Evolutionary conservation across 2,113 vertebrate genomes (phyloP), one percentile per base, ranked within the genome.

Genomic region (Zingel zingel): DNA sequence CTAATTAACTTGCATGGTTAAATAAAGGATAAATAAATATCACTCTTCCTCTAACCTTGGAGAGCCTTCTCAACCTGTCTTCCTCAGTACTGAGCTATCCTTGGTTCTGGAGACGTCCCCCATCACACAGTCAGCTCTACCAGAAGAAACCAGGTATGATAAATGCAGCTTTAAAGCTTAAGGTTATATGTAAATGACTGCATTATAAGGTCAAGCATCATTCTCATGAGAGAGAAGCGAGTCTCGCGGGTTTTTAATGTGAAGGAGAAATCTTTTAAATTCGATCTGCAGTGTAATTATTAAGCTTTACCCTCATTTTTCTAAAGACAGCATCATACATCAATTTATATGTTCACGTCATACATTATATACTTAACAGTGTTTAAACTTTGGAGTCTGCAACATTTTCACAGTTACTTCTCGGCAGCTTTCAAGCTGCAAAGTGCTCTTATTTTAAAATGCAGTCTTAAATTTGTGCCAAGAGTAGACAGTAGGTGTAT

Each of bases 111-210:
- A 75, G 50, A 66, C 53, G 6, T 71, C 79, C 54, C 21, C 36
- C 9, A 73, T 67, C 61, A 69, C 15, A 51, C 67, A 71, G 63
- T 74, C 69, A 67, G 62, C 75, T 84, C 39, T 23, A 51, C 27
- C 13, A 48, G 71, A 53, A 81, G 54, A 51, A 77, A 79, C 61
- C 70, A n/a, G 45, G 6, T 5, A 33, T 56, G 56, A 77, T 63
- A 66, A 84, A 54, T 62, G 51, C 5, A 54, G 66, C 64, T 48
- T 30, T 81, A 89, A 82, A 85, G 74, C 76, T 82, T 81, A 62
- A 91, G 91, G 82, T 89, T 77, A 82, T 86, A 90, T 89, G 83
- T 82, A 90, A 93, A 93, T 89, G 66, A 51, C 54, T 74, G 36
- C 7, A 57, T 83, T 67, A 88, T 85, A 87, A 91, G 77, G 85